Percentiles rank a stretch among this genome's conserved stretches.
Evolutionary conservation across 2,888 invertebrate genomes (phyloP).

Genomic region (Clusia tigrina): DNA sequence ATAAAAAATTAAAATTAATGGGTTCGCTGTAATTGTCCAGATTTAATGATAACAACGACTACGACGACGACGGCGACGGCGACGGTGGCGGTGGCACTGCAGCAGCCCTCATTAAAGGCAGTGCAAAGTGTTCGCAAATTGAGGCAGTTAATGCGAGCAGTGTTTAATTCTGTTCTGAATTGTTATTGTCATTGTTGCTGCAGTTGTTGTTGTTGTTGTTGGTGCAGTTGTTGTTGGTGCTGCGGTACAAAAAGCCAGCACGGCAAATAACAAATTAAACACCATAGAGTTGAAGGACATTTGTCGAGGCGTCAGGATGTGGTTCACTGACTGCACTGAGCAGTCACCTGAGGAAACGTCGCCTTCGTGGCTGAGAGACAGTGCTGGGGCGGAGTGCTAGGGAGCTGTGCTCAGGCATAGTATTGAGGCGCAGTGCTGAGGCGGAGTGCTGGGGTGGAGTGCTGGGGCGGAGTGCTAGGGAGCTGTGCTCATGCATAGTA

Average conservation of each 20-base stretch:
- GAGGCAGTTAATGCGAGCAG: slow-evolving; percentile 49
- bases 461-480: too few species aligned
- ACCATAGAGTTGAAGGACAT: slow-evolving; percentile 34
- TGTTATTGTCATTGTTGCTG: too few species aligned
- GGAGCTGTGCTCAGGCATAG: too few species aligned
- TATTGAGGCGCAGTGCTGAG: too few species aligned
- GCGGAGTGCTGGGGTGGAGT: too few species aligned
- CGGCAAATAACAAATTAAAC: slow-evolving; percentile 38
- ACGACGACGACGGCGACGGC: neutral
- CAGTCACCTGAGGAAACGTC: too few species aligned
- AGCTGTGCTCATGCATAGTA: too few species aligned
- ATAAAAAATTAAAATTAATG: slow-evolving; percentile 9
- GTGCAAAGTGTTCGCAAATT: slow-evolving; percentile 45
- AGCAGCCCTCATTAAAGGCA: slow-evolving; percentile 30
- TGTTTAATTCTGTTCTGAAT: too few species aligned
- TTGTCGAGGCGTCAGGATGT: slow-evolving; percentile 4
- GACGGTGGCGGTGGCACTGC: neutral
- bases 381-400: too few species aligned
- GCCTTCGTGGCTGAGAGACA: too few species aligned
- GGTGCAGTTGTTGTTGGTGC: too few species aligned
- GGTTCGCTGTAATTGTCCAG: slow-evolving; percentile 12
- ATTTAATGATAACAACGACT: slow-evolving; percentile 10
- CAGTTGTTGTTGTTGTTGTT: slow-evolving; percentile 45
- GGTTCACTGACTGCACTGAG: slow-evolving; percentile 6
- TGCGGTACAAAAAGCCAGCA: slow-evolving; percentile 49